These are phyloP conservation scores for Choristoneura fumiferana DNA, from an alignment of 1,140 invertebrate genomes.

Conservation along the genomic window DNA sequence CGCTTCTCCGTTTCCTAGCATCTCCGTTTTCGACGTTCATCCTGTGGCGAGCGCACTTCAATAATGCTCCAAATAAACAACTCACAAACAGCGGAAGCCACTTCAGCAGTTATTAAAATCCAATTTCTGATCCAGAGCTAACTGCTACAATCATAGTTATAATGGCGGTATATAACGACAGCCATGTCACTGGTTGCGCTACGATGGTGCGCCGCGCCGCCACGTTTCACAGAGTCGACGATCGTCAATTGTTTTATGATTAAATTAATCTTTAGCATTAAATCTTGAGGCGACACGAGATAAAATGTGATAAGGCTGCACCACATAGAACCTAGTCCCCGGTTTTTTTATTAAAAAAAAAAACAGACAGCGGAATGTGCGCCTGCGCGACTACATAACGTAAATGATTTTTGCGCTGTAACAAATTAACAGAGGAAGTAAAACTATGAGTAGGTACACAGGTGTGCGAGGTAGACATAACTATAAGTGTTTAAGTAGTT, in stretches of 20 bases:
- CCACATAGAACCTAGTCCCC: background rate
- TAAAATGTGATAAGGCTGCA: constrained; percentile 6
- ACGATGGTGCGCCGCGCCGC: background rate
- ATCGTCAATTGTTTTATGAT: constrained; percentile 4
- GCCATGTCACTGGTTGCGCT: background rate
- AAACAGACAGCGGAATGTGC: too few species aligned
- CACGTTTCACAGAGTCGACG: background rate
- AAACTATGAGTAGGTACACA: too few species aligned
- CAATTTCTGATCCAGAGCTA: background rate
- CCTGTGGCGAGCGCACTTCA: background rate
- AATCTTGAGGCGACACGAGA: background rate
- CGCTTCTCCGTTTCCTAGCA: constrained; percentile 20
- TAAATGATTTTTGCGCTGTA: too few species aligned
- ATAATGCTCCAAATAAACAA: constrained; percentile 6
- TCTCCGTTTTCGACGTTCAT: constrained; percentile 25
- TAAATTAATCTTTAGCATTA: constrained; percentile 9
- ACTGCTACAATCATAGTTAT: background rate
- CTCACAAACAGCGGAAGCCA: constrained; percentile 7
- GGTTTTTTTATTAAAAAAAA: constrained; percentile 4
- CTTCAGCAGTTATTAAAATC: constrained; percentile 1
- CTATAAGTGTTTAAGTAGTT: too few species aligned
- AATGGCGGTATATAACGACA: background rate
- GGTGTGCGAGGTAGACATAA: too few species aligned
- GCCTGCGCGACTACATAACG: too few species aligned
- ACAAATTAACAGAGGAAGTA: too few species aligned